Percentiles rank a stretch among this genome's conserved stretches.
phyloP scores from a whole-genome alignment of 2,888 invertebrate species.

The Tiphia femorata region DNA sequence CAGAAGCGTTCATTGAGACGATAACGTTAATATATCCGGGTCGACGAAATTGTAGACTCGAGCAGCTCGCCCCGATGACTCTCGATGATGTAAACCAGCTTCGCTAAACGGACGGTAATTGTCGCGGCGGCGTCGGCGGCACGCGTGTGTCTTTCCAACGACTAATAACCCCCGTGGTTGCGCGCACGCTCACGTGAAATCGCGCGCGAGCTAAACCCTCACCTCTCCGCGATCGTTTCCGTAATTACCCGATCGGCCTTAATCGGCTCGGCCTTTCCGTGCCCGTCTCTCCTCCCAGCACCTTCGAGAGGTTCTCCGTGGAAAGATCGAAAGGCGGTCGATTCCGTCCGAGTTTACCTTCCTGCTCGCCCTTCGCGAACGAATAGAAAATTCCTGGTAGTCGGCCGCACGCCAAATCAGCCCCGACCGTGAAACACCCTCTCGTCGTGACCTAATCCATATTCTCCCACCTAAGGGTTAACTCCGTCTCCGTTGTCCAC shows the following conservation, averaged over 20 bases:
- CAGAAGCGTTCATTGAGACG: too few relatives aligned
- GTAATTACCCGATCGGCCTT: constrained; percentile 38
- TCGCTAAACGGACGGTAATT: too few relatives aligned
- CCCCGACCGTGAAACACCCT: not conserved
- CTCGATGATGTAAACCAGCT: too few relatives aligned
- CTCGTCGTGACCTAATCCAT: constrained; percentile 40
- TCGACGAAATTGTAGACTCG: too few relatives aligned
- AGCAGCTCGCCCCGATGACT: too few relatives aligned
- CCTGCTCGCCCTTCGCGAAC: too few relatives aligned
- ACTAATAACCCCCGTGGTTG: not conserved
- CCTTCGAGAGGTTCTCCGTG: constrained; percentile 3
- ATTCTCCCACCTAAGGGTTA: constrained; percentile 29
- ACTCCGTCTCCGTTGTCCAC: constrained; percentile 9
- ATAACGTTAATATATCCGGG: too few relatives aligned
- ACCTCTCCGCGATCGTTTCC: constrained; percentile 30
- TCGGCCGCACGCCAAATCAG: not conserved
- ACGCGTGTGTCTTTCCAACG: not conserved
- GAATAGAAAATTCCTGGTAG: not conserved
- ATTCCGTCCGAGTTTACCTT: too few relatives aligned
- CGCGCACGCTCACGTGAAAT: not conserved
- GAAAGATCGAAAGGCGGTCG: not conserved
- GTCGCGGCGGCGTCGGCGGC: not conserved
- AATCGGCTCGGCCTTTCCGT: constrained; percentile 5
- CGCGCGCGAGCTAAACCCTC: constrained; percentile 5
- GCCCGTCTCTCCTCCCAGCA: constrained; percentile 22